Percentiles rank a stretch among this genome's conserved stretches.
These are phyloP conservation scores for Pardalotus punctatus DNA, from an alignment of 2,113 vertebrate species.

Conservation along the genomic window DNA sequence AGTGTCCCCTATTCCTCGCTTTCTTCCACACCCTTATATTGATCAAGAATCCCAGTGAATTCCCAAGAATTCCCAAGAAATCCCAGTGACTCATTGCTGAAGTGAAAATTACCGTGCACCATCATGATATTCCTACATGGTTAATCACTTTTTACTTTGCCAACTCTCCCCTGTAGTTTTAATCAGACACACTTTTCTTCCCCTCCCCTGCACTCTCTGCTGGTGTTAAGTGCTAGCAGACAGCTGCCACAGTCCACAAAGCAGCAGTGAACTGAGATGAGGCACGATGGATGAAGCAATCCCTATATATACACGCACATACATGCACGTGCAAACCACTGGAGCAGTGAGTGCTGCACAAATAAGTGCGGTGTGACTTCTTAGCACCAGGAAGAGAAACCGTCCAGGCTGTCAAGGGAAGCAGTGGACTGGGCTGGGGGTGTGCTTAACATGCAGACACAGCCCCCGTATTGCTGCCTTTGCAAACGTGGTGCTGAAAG, in stretches of 20 bases:
- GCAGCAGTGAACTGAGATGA: background rate
- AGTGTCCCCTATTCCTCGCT: background rate
- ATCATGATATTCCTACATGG: background rate
- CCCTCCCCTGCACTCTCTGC: background rate
- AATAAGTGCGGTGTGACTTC: background rate
- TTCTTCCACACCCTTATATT: background rate
- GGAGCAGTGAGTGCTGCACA: background rate
- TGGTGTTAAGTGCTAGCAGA: background rate
- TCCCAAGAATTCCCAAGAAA: background rate
- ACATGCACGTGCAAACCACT: background rate
- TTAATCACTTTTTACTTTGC: background rate
- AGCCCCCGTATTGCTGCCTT: fast-evolving
- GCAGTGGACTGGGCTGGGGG: background rate
- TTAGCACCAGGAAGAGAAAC: background rate
- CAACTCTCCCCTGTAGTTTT: background rate
- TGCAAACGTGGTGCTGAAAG: background rate
- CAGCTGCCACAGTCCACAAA: background rate
- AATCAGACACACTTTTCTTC: background rate
- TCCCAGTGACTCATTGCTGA: background rate
- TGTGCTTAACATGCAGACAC: background rate
- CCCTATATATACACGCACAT: background rate
- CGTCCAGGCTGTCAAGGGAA: background rate
- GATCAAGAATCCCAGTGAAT: background rate
- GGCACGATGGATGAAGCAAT: background rate
- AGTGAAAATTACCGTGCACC: background rate